Percentiles rank a stretch among this genome's conserved stretches.
These are phyloP conservation scores for Dunckerocampus dactyliophorus DNA, from an alignment of 2,113 vertebrate species.

Conservation along the genomic window DNA sequence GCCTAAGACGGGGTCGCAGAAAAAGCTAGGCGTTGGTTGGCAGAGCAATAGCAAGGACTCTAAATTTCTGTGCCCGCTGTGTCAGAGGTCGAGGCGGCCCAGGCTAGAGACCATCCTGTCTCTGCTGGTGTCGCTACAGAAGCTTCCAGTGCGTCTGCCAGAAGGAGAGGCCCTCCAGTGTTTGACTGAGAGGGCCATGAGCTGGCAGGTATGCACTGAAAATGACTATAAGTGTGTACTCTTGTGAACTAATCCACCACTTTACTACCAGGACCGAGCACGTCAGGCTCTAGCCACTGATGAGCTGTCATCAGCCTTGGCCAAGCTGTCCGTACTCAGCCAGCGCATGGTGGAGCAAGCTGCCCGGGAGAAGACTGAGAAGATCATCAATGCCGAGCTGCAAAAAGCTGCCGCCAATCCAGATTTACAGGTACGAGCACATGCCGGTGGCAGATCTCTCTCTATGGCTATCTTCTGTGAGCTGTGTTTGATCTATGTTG, in stretches of 20 bases:
- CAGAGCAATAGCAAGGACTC: conserved; percentile 92
- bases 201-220: conserved; percentile 80
- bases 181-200: conserved; percentile 94
- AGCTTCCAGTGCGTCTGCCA: conserved; percentile 88
- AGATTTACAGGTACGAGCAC: conserved; percentile 83
- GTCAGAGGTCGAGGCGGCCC: conserved; percentile 90
- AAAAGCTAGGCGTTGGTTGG: conserved; percentile 84
- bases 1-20: conserved; percentile 87
- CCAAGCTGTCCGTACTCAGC: conserved; percentile 93
- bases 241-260: no score
- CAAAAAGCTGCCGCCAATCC: conserved; percentile 98
- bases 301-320: conserved; percentile 93
- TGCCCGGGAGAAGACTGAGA: conserved; percentile 94
- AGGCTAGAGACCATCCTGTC: conserved; percentile 95
- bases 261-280: conserved; percentile 75
- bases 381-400: conserved; percentile 96
- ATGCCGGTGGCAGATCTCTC: not conserved
- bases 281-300: conserved; percentile 92
- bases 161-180: conserved; percentile 96
- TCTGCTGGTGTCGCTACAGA: conserved; percentile 92
- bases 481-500: not conserved
- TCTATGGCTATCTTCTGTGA: not conserved
- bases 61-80: conserved; percentile 93
- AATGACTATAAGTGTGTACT: no score
- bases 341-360: conserved; percentile 99